Conservation (phyloP, 2,113 vertebrate species). For the Crocuta crocuta region DNA sequence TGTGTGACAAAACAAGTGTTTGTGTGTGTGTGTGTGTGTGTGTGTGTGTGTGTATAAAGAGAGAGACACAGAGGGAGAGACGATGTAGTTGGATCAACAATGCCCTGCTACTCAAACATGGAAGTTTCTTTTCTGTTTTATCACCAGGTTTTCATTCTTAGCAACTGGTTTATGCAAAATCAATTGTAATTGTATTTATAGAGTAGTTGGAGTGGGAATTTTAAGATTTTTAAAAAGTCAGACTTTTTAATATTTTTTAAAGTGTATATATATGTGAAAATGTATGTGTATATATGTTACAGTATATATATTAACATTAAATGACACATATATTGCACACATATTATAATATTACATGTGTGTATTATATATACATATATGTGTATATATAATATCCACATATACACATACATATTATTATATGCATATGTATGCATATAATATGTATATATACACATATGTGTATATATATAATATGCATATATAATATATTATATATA, state of each 20-base stretch:
- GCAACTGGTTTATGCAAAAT: background rate
- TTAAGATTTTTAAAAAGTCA: background rate
- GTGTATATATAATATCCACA: too few relatives aligned
- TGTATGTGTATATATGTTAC: background rate
- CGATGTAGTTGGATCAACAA: background rate
- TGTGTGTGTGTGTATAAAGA: background rate
- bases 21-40: too few relatives aligned
- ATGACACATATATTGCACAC: background rate
- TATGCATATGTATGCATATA: background rate
- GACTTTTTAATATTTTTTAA: background rate
- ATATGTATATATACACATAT: too few relatives aligned
- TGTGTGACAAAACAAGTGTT: background rate
- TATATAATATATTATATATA: background rate
- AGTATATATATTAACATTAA: too few relatives aligned
- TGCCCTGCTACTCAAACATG: background rate
- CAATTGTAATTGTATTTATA: background rate
- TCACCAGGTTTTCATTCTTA: background rate
- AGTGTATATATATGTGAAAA: background rate
- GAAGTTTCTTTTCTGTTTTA: background rate
- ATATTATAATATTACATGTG: background rate
- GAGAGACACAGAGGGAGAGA: background rate
- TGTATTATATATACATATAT: background rate
- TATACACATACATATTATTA: background rate
- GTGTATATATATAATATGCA: too few relatives aligned
- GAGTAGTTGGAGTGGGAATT: background rate